These are phyloP conservation scores for Odontophorus gujanensis DNA, from an alignment of 2,113 vertebrate genomes.

Conservation along the genomic window DNA sequence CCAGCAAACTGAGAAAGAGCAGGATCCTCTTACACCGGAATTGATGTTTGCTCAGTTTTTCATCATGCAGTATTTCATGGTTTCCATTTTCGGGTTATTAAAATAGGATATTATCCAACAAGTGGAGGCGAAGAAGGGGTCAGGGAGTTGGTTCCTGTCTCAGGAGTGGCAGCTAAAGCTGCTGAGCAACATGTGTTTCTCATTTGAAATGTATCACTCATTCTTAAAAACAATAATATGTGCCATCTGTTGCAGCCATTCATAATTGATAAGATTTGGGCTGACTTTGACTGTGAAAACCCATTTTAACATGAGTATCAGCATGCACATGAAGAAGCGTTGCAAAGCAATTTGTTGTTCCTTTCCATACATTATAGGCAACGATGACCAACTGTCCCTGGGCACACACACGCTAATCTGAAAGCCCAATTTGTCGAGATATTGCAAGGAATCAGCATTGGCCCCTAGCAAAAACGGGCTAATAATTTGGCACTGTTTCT, in stretches of 20 bases:
- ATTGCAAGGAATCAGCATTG: neutral
- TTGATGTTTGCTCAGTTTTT: slow-evolving; percentile 6
- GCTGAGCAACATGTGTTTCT: slow-evolving; percentile 55
- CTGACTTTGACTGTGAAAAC: slow-evolving; percentile 43
- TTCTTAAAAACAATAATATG: slow-evolving; percentile 51
- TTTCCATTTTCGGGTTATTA: slow-evolving; percentile 38
- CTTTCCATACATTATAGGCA: neutral
- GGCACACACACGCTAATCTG: neutral
- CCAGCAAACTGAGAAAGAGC: neutral
- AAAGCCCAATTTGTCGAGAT: neutral
- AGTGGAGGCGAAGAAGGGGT: slow-evolving; percentile 38
- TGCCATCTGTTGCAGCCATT: slow-evolving; percentile 55
- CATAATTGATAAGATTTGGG: slow-evolving; percentile 51
- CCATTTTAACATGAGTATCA: neutral
- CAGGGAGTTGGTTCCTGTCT: slow-evolving; percentile 27
- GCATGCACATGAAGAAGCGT: neutral
- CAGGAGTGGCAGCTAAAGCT: slow-evolving; percentile 49
- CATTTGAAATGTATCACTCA: slow-evolving; percentile 66
- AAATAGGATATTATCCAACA: slow-evolving; percentile 55
- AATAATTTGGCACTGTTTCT: neutral
- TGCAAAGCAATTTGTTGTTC: slow-evolving; percentile 9
- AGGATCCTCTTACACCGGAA: neutral
- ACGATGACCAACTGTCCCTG: neutral
- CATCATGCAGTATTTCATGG: neutral
- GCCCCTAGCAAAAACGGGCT: neutral